A percentile compares a stretch with the other conserved stretches of the same genome.
phyloP scores from a whole-genome alignment of 1,140 invertebrate genomes.

The Oscheius sp. region DNA sequence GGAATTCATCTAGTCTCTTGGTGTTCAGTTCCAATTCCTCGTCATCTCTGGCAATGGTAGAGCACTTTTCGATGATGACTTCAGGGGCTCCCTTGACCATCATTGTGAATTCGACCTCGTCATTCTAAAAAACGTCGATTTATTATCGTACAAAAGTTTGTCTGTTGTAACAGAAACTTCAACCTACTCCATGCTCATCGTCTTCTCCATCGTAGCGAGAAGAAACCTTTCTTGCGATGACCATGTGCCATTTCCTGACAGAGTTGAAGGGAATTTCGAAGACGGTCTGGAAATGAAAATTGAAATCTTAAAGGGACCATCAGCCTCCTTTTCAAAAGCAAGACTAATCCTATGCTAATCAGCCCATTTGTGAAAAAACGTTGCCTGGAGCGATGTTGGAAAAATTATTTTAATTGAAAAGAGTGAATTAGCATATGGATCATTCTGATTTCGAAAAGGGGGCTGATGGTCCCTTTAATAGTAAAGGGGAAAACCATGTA shows the following conservation, averaged over 20 bases:
- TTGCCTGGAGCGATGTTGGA: too few species aligned
- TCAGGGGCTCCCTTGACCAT: slow-evolving; percentile 57
- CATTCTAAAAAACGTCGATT: slow-evolving; percentile 17
- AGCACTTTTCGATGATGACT: slow-evolving; percentile 49
- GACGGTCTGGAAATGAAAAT: slow-evolving; percentile 41
- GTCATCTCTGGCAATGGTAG: slow-evolving; percentile 39
- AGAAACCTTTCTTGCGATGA: slow-evolving; percentile 36
- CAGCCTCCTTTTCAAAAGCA: too few species aligned
- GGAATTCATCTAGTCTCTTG: slow-evolving; percentile 43
- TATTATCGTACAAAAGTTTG: not conserved
- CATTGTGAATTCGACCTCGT: slow-evolving; percentile 43
- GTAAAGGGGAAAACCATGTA: too few species aligned
- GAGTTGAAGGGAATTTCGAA: slow-evolving; percentile 60
- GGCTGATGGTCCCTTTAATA: too few species aligned
- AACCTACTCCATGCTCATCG: not conserved
- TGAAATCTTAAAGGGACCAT: slow-evolving; percentile 9
- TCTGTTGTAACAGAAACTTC: too few species aligned
- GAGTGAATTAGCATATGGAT: too few species aligned
- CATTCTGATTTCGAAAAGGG: too few species aligned
- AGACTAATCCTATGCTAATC: too few species aligned
- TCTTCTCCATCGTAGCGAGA: slow-evolving; percentile 10
- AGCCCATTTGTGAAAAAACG: too few species aligned
- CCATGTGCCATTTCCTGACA: slow-evolving; percentile 53
- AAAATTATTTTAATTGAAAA: too few species aligned
- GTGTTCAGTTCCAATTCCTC: slow-evolving; percentile 35